These are phyloP conservation scores for Brachylomia viminalis DNA, from an alignment of 2,888 invertebrate species.

Conservation along the genomic window DNA sequence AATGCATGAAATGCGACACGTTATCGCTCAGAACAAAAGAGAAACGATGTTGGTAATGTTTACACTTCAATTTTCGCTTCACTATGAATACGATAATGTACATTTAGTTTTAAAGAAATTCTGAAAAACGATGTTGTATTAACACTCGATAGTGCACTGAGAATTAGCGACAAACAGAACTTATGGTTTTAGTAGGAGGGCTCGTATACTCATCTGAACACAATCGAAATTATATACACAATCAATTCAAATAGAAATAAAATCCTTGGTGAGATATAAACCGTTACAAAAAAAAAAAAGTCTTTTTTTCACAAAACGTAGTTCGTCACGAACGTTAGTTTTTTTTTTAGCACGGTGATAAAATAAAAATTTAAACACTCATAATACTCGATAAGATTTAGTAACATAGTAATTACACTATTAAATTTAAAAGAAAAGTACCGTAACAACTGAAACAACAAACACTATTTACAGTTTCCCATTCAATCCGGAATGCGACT, in stretches of 20 bases:
- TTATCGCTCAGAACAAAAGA: slow-evolving; percentile 27
- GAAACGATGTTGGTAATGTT: background rate
- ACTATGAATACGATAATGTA: background rate
- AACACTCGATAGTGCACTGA: background rate
- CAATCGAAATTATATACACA: background rate
- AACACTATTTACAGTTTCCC: slow-evolving; percentile 51
- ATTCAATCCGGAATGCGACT: slow-evolving; percentile 40
- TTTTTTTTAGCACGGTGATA: background rate
- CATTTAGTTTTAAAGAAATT: background rate
- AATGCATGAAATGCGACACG: background rate
- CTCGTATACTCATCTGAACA: too few relatives aligned
- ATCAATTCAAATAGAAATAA: background rate
- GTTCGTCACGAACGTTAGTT: too few relatives aligned
- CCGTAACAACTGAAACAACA: slow-evolving; percentile 34
- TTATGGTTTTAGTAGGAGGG: background rate
- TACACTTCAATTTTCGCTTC: background rate
- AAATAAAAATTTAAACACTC: background rate
- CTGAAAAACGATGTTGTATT: background rate
- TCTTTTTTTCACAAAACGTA: too few relatives aligned
- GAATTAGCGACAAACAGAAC: background rate
- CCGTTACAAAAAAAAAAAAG: background rate
- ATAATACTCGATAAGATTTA: background rate
- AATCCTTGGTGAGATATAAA: background rate
- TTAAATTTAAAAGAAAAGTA: slow-evolving; percentile 31
- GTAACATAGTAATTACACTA: slow-evolving; percentile 5